Evolutionary conservation across 2,888 invertebrate genomes (phyloP), one percentile per base, ranked within the genome.

Genomic region (Maniola hyperantus): DNA sequence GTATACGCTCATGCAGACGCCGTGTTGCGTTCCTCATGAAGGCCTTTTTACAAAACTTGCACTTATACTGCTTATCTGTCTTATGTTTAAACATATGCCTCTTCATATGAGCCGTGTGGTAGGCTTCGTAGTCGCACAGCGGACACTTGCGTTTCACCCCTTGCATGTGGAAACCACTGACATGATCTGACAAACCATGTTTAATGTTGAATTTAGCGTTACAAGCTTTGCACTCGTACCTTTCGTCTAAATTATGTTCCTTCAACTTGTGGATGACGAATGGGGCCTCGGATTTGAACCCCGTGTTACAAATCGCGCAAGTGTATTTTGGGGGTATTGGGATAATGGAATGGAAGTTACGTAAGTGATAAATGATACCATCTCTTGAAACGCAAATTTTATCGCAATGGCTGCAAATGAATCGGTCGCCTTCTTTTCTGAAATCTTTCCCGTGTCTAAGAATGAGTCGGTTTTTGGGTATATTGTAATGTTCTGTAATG

Each of bases 41-140:
- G 0, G 88, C 79, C 69, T 93, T 93, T 66, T 78, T 80, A 71
- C 93, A 93, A 59, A 83, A 89, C 65, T 76, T 78, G 66, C 93
- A 93, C 13, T 89, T 85, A 60, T 82, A 81, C 26, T 90, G 85
- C 66, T 87, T 92, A 0, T 82, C 85, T 0, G 87, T 84, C 61
- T 83, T 88, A 58, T 93, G 92, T 33, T 2, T 15, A 10, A 6
- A 81, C 67, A 84, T 86, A 13, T 91, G 90, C 48, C 84, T 90
- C 61, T 84, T 81, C 74, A 89, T 69, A 39, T 79, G 73, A 36
- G 44, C 89, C 89, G 75, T 44, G 83, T 18, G 84, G 46, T 84
- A 88, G 0, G 85, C 80, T 34, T 87, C 89, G 61, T 83, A 89
- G 0, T 89, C 88, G 60, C 90, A 91, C 1, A 0, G 76, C 83